Base-by-base conservation (phyloP, 2,113 vertebrate genomes). In the Dendrocopos noguchii region DNA sequence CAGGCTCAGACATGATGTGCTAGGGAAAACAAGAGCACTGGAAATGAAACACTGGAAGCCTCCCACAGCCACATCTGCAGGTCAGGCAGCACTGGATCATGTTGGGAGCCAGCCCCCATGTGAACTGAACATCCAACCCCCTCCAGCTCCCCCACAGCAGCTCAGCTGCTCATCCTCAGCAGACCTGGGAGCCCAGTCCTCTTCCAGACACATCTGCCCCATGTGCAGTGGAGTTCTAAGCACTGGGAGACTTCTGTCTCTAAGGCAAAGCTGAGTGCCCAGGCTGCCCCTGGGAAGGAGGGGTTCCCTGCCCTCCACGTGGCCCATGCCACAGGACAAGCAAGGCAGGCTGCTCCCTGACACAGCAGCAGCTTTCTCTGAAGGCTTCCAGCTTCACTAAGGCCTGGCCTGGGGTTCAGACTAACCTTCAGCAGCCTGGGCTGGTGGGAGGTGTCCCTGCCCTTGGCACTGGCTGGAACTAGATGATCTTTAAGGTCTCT, bases 1-100 rank as follows among this genome's bases (percentile, higher is more conserved):
- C 99, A 2, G 99, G 99, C 89, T 99, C 99, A 24, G 99, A 99
- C 99, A 99, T 99, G 96, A 99, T 99, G 93, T 99, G 99, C 99
- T 99, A 15, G 42, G 84, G 21, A 50, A 83, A 92, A 78, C 80
- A 87, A 74, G 44, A 88, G 16, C 21, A 33, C 15, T 79, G 78
- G 28, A 70, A 88, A 50, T 80, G 22, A 61, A 91, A 76, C 86
- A 64, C 9, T 39, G 33, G 87, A 82, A 71, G 14, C 17, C 20
- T 60, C 22, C 50, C 81, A 57, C 5, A 72, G n/a, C 83, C 4
- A 55, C 15, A 20, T 61, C 52, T 24, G 39, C 28, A 52, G 80
- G 87, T 80, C 36, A 82, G 25, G 70, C 20, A 81, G 24, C 55
- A 65, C 15, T 61, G 7, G 79, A 87, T 80, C 56, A 67, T 75